phyloP scores from a whole-genome alignment of 2,797 vertebrate species.

The Bovichtus variegatus region DNA sequence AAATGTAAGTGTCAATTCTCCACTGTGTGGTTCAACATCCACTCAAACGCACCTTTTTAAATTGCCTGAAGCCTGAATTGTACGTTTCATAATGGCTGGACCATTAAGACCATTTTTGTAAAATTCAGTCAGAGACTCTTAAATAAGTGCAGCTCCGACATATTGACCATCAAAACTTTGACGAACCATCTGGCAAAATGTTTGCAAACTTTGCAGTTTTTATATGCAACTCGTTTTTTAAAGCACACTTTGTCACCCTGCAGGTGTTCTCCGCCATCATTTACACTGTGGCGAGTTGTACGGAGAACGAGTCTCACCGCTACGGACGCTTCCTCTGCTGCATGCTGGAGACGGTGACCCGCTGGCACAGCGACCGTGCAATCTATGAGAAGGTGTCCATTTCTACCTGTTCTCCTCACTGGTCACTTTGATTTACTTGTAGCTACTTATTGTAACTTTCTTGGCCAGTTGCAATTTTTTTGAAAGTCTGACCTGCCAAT shows the following conservation, averaged over 20 bases:
- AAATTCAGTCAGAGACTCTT: not conserved
- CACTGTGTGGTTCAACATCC: not conserved
- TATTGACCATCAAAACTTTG: not conserved
- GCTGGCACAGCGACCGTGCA: conserved; percentile 97
- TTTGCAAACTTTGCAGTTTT: not conserved
- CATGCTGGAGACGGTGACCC: conserved; percentile 98
- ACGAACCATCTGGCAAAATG: not conserved
- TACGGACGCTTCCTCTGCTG: conserved; percentile 99
- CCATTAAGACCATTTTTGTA: not conserved
- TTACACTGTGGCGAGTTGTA: conserved; percentile 98
- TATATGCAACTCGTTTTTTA: not conserved
- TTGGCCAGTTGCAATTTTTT: too few species aligned
- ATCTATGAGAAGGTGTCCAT: conserved; percentile 95
- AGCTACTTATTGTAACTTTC: too few species aligned
- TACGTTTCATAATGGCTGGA: not conserved
- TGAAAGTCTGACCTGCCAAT: too few species aligned
- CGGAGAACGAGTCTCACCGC: conserved; percentile 98
- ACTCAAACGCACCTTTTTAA: not conserved
- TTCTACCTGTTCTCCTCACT: not conserved
- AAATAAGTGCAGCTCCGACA: not conserved
- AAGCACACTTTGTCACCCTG: not conserved
- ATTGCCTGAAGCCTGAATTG: not conserved
- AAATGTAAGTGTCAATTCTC: conserved; percentile 6
- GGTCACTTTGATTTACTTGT: not conserved
- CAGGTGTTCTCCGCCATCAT: conserved; percentile 99